A percentile compares a stretch with the other conserved stretches of the same genome.
These are phyloP conservation scores for Zeus faber DNA, from an alignment of 2,113 vertebrate genomes.

Conservation along the genomic window DNA sequence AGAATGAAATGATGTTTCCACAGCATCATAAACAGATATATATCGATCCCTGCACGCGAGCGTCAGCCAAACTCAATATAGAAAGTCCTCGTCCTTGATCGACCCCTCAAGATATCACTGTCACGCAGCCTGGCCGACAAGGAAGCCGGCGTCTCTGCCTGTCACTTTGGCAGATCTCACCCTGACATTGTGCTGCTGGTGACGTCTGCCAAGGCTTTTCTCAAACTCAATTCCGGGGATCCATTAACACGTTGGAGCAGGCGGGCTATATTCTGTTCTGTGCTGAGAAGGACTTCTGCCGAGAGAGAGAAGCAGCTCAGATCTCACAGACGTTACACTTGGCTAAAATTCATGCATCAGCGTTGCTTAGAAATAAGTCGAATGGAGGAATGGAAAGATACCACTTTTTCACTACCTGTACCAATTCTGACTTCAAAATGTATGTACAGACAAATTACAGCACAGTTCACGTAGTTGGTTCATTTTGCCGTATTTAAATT, in stretches of 20 bases:
- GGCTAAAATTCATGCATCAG: no score
- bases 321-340: no score
- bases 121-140: constrained; percentile 9
- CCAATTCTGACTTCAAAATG: no score
- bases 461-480: no score
- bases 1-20: constrained; percentile 38
- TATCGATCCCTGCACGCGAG: constrained; percentile 46
- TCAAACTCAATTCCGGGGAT: constrained; percentile 30
- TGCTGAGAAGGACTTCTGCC: neutral
- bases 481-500: no score
- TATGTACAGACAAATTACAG: no score
- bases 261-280: neutral
- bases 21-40: constrained; percentile 56
- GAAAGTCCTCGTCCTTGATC: constrained; percentile 43
- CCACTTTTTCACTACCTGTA: no score
- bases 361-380: no score
- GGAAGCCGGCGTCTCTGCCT: constrained; percentile 24
- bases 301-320: no score
- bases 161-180: constrained; percentile 34
- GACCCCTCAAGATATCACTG: constrained; percentile 29
- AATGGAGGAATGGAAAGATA: no score
- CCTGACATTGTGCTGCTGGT: constrained; percentile 28
- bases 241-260: constrained; percentile 18
- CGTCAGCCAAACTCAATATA: constrained; percentile 35
- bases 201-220: constrained; percentile 32